Evolutionary conservation across 2,888 invertebrate species (phyloP).

Genomic region (Lycocerus yunnanus): DNA sequence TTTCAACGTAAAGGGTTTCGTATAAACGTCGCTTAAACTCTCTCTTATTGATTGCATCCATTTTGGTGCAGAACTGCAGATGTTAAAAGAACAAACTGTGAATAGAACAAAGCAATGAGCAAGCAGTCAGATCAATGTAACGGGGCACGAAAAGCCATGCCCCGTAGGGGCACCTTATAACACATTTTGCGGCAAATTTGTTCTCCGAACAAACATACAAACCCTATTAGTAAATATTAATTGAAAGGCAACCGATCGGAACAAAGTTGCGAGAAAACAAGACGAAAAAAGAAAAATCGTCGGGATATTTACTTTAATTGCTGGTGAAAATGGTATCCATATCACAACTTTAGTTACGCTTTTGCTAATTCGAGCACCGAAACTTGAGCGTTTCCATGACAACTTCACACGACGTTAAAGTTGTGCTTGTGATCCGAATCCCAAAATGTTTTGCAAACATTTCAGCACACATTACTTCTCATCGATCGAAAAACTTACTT

Average conservation of each 20-base stretch:
- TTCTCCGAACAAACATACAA: slow-evolving; percentile 6
- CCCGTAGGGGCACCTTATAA: slow-evolving; percentile 37
- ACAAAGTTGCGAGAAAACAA: background rate
- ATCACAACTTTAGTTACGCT: background rate
- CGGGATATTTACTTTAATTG: background rate
- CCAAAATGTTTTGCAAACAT: background rate
- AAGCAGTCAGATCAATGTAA: slow-evolving; percentile 39
- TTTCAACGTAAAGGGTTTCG: background rate
- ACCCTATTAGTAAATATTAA: slow-evolving; percentile 4
- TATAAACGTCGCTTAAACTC: background rate
- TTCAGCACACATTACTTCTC: background rate
- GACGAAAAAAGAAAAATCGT: background rate
- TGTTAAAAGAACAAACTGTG: slow-evolving; percentile 15
- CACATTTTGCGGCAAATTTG: slow-evolving; percentile 34
- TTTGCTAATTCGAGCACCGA: background rate
- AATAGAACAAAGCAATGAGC: slow-evolving; percentile 26
- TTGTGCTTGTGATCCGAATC: background rate
- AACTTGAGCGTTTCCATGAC: background rate
- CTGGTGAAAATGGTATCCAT: background rate
- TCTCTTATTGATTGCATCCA: slow-evolving; percentile 6
- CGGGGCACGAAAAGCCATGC: slow-evolving; percentile 34
- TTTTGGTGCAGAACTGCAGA: slow-evolving; percentile 3
- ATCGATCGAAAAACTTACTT: background rate
- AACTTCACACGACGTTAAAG: background rate
- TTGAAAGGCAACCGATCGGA: background rate